Base-by-base conservation (phyloP, 2,888 invertebrate genomes). In the Brachypalpus laphriformis region DNA sequence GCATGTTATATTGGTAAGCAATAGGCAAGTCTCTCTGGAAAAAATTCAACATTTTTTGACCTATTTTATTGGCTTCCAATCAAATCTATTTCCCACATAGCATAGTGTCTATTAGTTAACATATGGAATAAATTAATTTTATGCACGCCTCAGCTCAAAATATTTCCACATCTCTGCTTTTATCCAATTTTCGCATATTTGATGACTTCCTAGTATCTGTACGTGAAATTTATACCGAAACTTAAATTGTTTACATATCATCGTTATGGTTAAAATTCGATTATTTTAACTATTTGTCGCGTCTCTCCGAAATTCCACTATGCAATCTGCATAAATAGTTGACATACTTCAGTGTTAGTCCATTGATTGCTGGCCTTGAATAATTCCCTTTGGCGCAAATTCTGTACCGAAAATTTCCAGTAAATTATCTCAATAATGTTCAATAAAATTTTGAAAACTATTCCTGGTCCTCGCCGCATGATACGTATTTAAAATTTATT, bases 311-410 rank as follows among this genome's bases (percentile, higher is more conserved):
- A 37, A 51, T 51, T 40, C 34, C 5, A 34, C 22, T 16, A 57
- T 28, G 9, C 25, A 56, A 65, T 65, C 25, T 65, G 65, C 75
- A 65, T 66, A 65, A 45, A 57, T 76, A 76, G 57, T 42, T 59
- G 76, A 57, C 47, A 47, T 31, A 40, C 40, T 65, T 57, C 65
- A 76, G 49, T 68, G 57, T 37, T 20, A 25, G 20, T 42, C 57
- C 40, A 66, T 66, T 37, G 66, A 59, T 59, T 66, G 47, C 18
- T 42, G 66, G 47, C 57, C 66, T 66, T 59, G 20, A 59, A 49
- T 57, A 20, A 22, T 47, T 11, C 8, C n/a, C 9, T 16, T 25
- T 3, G 28, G 49, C 66, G 9, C 66, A 49, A 40, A 37, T 11
- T 25, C 16, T 45, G 8, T 47, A 20, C 76, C 66, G 7, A 40